Conservation (phyloP, 2,113 vertebrate genomes). For the Clarias batrachus region DNA sequence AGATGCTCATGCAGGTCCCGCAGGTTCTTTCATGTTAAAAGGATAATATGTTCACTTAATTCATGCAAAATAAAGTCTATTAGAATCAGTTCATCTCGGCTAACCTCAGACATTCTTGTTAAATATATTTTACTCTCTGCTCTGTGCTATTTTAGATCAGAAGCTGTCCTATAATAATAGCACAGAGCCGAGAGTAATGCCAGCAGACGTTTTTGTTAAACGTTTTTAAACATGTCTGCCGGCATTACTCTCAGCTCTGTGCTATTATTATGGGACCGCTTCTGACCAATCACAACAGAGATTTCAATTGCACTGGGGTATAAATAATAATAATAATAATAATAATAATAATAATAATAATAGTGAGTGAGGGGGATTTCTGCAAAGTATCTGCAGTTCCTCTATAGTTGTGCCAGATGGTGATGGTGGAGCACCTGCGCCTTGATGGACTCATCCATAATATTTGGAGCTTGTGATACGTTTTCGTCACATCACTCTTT, state of each 20-base stretch:
- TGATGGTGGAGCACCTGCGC: slow-evolving; percentile 21
- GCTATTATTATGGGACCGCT: not conserved
- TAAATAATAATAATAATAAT: not conserved
- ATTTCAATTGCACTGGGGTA: not conserved
- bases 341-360: not conserved
- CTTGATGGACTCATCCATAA: slow-evolving; percentile 13
- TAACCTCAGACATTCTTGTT: not conserved
- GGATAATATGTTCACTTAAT: not conserved
- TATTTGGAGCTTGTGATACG: slow-evolving; percentile 19
- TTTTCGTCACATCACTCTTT: slow-evolving; percentile 27
- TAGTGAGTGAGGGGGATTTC: not conserved
- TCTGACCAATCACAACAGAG: not conserved
- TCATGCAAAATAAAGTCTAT: not conserved
- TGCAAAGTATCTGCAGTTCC: not conserved
- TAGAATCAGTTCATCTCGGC: not conserved
- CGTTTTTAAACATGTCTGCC: too few species aligned
- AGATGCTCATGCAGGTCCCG: not conserved
- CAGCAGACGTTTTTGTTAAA: too few species aligned
- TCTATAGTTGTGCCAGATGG: slow-evolving; percentile 31
- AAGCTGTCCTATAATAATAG: too few species aligned
- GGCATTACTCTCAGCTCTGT: too few species aligned
- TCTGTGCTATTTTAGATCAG: too few species aligned
- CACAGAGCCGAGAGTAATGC: too few species aligned
- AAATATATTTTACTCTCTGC: not conserved
- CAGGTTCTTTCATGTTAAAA: not conserved